phyloP scores from a whole-genome alignment of 92 coral and sea anemone species.

The Pocillopora meandrina region DNA sequence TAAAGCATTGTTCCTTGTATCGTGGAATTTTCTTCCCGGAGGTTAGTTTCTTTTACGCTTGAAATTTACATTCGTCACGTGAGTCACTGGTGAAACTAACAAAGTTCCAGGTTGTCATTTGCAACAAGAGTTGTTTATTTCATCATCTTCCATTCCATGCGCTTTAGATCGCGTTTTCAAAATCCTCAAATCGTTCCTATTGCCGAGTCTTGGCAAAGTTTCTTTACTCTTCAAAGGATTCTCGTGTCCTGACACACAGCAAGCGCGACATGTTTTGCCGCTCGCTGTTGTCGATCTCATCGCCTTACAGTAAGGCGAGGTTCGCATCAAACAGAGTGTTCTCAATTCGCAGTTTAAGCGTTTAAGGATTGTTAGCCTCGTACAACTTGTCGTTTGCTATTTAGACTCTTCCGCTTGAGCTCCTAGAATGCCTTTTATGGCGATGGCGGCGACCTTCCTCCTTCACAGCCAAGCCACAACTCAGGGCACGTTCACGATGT shows the following conservation, averaged over 20 bases:
- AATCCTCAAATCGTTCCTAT: constrained; percentile 32
- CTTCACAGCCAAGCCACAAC: constrained; percentile 47
- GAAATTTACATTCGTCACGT: constrained; percentile 14
- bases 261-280: neutral
- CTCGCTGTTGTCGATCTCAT: constrained; percentile 3
- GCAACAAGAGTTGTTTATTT: constrained; percentile 38
- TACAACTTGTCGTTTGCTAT: neutral
- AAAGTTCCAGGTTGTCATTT: constrained; percentile 37
- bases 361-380: neutral
- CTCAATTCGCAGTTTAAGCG: constrained; percentile 5
- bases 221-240: constrained; percentile 25
- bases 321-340: neutral
- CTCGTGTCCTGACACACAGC: constrained; percentile 18
- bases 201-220: constrained; percentile 49
- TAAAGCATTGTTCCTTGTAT: neutral
- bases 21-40: neutral
- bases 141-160: constrained; percentile 6
- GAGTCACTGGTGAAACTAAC: constrained; percentile 31
- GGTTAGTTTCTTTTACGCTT: constrained; percentile 10
- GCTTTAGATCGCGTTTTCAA: constrained; percentile 1
- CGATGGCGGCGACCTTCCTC: constrained; percentile 72
- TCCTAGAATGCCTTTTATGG: constrained; percentile 58
- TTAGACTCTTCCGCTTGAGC: constrained; percentile 49
- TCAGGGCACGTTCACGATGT: constrained; percentile 80
- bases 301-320: constrained; percentile 7